Percentiles rank a stretch among this genome's conserved stretches.
These are phyloP conservation scores for Aepyceros melampus DNA, from an alignment of 2,113 vertebrate genomes.

Conservation along the genomic window DNA sequence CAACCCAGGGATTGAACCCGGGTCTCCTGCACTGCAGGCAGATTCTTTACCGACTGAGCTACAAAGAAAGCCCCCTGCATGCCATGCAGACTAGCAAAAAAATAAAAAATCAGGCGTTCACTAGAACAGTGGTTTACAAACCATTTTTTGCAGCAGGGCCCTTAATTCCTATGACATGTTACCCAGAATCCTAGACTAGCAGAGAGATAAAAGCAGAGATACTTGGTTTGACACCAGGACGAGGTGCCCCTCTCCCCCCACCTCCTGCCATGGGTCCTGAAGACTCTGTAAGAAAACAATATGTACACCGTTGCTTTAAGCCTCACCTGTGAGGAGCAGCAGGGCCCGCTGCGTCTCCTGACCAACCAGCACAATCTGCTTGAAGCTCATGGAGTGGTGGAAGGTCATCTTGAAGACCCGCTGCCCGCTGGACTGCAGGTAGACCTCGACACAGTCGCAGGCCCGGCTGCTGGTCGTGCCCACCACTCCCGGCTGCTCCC, in stretches of 20 bases:
- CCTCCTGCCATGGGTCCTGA: background rate
- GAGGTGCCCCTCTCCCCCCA: background rate
- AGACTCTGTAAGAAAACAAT: background rate
- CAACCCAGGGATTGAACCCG: background rate
- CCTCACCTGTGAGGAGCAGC: slow-evolving; percentile 77
- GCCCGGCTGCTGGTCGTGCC: background rate
- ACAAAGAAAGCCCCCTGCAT: background rate
- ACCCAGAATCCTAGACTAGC: background rate
- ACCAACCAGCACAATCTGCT: slow-evolving; percentile 77
- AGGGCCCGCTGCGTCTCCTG: slow-evolving; percentile 74
- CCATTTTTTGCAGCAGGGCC: background rate
- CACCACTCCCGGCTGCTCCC: background rate
- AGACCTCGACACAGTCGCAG: slow-evolving; percentile 81
- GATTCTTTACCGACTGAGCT: background rate
- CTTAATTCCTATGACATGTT: background rate
- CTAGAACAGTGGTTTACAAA: background rate
- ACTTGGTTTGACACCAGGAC: background rate
- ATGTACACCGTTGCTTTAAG: background rate
- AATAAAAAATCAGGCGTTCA: background rate
- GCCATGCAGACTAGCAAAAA: background rate
- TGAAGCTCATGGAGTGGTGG: slow-evolving; percentile 80
- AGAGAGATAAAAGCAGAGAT: background rate
- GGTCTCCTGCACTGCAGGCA: background rate
- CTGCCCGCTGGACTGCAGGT: slow-evolving; percentile 76
- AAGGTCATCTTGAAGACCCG: slow-evolving; percentile 81